phyloP scores from a whole-genome alignment of 2,113 vertebrate species.

The Marmota monax region DNA sequence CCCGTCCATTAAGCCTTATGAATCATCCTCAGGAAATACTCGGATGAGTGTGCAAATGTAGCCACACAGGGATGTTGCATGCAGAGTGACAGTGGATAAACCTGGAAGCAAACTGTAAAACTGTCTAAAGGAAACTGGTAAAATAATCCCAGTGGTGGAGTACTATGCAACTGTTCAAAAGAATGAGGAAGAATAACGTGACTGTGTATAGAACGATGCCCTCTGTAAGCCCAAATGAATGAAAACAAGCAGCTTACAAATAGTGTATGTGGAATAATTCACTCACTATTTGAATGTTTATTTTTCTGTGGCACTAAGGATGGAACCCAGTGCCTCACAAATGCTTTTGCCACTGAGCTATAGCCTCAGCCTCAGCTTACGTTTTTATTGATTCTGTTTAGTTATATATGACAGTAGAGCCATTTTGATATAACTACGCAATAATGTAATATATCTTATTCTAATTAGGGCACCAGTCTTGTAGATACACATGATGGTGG shows the following conservation, averaged over 20 bases:
- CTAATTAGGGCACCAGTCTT: too few species aligned
- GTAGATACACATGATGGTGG: too few species aligned
- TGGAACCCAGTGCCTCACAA: too few species aligned
- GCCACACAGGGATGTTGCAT: neutral
- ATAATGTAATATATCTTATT: too few species aligned
- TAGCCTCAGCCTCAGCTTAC: neutral
- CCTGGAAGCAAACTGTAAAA: neutral
- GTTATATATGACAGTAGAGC: too few species aligned
- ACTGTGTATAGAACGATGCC: neutral
- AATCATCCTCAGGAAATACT: neutral
- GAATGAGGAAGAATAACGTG: neutral
- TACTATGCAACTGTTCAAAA: neutral
- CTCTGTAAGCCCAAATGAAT: neutral
- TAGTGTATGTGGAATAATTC: too few species aligned
- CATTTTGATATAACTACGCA: too few species aligned
- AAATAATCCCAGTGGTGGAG: neutral
- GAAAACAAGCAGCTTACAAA: neutral
- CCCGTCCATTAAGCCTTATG: neutral
- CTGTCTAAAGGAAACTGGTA: neutral
- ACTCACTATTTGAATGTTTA: too few species aligned
- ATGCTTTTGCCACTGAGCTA: too few species aligned
- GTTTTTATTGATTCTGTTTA: too few species aligned
- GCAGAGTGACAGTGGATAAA: neutral
- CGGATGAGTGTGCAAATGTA: neutral
- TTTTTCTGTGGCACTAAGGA: too few species aligned